Conservation (phyloP, 2,113 vertebrate genomes). For the Clinocottus analis region DNA sequence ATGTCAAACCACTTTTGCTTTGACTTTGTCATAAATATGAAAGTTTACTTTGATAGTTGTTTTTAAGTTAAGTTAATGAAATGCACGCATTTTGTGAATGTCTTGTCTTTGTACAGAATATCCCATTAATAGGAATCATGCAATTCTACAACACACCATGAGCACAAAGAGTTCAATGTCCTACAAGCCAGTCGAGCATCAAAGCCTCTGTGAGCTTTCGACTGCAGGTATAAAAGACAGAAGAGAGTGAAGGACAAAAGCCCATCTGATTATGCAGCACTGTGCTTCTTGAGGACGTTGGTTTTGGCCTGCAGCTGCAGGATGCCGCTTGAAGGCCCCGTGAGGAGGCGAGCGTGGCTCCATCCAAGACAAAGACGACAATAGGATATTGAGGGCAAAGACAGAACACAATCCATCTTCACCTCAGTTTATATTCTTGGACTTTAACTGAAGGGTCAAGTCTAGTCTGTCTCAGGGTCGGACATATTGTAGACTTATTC, state of each 20-base stretch:
- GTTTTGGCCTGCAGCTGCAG: constrained; percentile 74
- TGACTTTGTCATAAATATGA: neutral
- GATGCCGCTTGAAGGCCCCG: constrained; percentile 58
- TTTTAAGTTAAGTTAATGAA: constrained; percentile 16
- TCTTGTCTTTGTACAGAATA: neutral
- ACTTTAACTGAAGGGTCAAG: constrained; percentile 40
- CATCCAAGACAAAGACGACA: constrained; percentile 74
- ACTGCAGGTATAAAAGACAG: constrained; percentile 34
- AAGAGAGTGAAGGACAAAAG: constrained; percentile 50
- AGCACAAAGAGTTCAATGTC: constrained; percentile 1
- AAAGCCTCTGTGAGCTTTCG: constrained; percentile 42
- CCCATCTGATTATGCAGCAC: constrained; percentile 70
- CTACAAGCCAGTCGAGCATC: constrained; percentile 30
- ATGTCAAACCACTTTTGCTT: constrained; percentile 3
- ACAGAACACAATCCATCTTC: constrained; percentile 44
- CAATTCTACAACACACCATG: constrained; percentile 1
- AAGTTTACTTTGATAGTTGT: neutral
- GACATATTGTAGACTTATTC: constrained; percentile 12
- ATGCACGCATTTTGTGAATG: neutral
- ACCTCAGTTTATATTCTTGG: constrained; percentile 53
- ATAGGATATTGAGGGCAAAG: constrained; percentile 62
- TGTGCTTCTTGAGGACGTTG: constrained; percentile 69
- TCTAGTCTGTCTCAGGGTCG: constrained; percentile 26
- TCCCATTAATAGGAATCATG: neutral
- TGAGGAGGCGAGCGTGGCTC: constrained; percentile 23